Conservation (phyloP, 2,888 invertebrate genomes). For the Monochamus alternatus region DNA sequence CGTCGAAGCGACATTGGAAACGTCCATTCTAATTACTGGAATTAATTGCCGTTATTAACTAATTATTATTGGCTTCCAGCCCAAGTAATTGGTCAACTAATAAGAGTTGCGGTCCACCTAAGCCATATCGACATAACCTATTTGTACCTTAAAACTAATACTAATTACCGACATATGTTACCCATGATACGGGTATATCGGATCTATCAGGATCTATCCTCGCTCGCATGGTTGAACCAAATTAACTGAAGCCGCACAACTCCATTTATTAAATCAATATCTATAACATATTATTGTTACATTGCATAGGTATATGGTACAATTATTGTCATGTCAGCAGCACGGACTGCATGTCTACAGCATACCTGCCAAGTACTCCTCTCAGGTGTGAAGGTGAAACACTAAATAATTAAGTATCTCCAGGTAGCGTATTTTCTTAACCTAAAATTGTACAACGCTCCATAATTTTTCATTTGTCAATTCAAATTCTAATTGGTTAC, state of each 20-base stretch:
- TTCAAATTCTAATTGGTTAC: too few species aligned
- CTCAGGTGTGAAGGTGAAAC: background rate
- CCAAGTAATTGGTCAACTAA: constrained; percentile 64
- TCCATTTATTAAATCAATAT: constrained; percentile 44
- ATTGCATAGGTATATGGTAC: constrained; percentile 34
- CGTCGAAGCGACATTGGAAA: constrained; percentile 56
- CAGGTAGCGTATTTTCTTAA: too few species aligned
- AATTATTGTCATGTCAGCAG: constrained; percentile 48
- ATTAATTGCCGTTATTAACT: constrained; percentile 67
- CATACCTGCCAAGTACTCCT: background rate
- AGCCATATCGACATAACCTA: constrained; percentile 51
- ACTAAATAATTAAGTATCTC: too few species aligned
- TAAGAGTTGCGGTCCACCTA: constrained; percentile 60
- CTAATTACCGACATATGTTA: constrained; percentile 44
- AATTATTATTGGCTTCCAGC: constrained; percentile 68
- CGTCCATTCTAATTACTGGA: constrained; percentile 69
- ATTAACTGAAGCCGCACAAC: constrained; percentile 35
- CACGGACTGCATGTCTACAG: constrained; percentile 36
- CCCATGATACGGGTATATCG: constrained; percentile 20
- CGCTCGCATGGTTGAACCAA: constrained; percentile 23
- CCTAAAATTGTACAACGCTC: too few species aligned
- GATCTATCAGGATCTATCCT: constrained; percentile 20
- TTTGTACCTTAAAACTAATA: constrained; percentile 41
- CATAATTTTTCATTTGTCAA: too few species aligned
- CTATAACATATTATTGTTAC: constrained; percentile 37